A percentile compares a stretch with the other conserved stretches of the same genome.
These are phyloP conservation scores for Trichoplusia ni DNA, from an alignment of 1,140 invertebrate species.

Conservation along the genomic window DNA sequence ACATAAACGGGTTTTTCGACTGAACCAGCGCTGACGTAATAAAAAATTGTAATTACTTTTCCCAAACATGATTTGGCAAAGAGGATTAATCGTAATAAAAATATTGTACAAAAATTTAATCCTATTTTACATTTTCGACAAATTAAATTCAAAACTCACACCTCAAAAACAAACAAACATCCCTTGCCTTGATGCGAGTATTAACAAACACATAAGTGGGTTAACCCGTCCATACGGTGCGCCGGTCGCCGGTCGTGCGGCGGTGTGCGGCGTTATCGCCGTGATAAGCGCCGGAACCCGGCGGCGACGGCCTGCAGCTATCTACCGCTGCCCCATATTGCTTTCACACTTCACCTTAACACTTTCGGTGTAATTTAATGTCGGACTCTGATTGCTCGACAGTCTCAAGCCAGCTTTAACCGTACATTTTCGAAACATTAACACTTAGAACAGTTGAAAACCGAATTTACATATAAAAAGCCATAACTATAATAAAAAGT, in stretches of 20 bases:
- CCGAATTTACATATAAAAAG: too few species aligned
- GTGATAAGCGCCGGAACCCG: slow-evolving; percentile 68
- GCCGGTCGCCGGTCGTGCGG: slow-evolving; percentile 24
- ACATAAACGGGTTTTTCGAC: slow-evolving; percentile 17
- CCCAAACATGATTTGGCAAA: too few species aligned
- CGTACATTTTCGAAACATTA: too few species aligned
- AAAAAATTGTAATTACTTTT: too few species aligned
- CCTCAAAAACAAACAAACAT: neutral
- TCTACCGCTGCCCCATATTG: slow-evolving; percentile 49
- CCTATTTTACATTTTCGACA: too few species aligned
- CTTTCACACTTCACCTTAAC: slow-evolving; percentile 51
- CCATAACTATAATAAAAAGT: too few species aligned
- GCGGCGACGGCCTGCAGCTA: slow-evolving; percentile 49
- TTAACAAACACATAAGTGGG: slow-evolving; percentile 37
- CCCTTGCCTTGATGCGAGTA: slow-evolving; percentile 16
- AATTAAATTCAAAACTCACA: slow-evolving; percentile 2
- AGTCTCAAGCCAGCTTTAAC: too few species aligned
- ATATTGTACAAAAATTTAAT: too few species aligned
- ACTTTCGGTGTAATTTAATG: slow-evolving; percentile 35
- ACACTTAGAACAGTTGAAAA: too few species aligned
- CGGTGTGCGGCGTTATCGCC: slow-evolving; percentile 54
- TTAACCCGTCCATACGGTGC: slow-evolving; percentile 33
- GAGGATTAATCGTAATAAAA: too few species aligned
- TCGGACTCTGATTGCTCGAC: neutral
- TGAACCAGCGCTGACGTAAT: slow-evolving; percentile 3